These are phyloP conservation scores for Rissa tridactyla DNA, from an alignment of 2,113 vertebrate genomes.

Conservation along the genomic window DNA sequence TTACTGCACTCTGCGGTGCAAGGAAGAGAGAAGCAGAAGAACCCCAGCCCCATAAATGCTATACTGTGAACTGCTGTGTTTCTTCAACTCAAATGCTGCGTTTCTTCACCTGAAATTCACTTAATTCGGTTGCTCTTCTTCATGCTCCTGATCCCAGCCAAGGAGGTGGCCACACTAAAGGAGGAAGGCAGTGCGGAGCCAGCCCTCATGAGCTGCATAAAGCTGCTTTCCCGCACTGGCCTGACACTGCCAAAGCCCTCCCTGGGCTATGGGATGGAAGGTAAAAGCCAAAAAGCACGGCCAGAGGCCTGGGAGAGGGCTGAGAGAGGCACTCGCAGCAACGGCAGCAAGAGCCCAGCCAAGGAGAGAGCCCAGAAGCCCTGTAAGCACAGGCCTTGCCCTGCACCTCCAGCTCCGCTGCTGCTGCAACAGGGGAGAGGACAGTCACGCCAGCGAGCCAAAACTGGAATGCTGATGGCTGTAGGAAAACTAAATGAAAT, in stretches of 20 bases:
- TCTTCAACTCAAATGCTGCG: too few relatives aligned
- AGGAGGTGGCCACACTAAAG: not conserved
- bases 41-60: not conserved
- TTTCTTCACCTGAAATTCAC: not conserved
- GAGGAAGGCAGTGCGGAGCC: not conserved
- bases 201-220: not conserved
- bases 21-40: not conserved
- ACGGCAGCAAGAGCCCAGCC: not conserved
- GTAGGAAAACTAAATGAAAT: not conserved
- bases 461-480: not conserved
- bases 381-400: too few relatives aligned
- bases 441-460: not conserved
- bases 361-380: not conserved
- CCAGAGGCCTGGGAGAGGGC: not conserved
- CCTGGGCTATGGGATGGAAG: not conserved
- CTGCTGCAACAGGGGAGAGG: not conserved
- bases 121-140: not conserved
- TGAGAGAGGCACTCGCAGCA: not conserved
- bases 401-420: not conserved
- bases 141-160: not conserved
- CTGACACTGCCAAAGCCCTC: not conserved
- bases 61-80: not conserved
- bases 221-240: not conserved
- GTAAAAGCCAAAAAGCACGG: not conserved
- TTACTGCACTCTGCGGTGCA: not conserved